A percentile compares a stretch with the other conserved stretches of the same genome.
phyloP scores from a whole-genome alignment of 2,113 vertebrate genomes.

The Zapornia atra region DNA sequence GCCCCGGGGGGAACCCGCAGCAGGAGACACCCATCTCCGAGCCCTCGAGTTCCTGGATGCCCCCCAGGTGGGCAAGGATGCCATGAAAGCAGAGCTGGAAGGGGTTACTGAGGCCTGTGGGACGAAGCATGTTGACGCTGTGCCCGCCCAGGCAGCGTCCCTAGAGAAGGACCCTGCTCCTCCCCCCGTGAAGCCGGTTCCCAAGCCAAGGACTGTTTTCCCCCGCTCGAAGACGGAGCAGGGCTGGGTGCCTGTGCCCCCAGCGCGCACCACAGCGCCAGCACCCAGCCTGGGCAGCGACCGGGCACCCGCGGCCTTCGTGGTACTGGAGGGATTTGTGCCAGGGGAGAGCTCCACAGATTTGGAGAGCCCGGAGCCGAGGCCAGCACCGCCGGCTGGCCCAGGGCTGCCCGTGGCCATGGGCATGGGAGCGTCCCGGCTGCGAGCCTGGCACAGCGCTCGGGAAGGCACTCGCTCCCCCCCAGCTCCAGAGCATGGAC shows the following conservation, averaged over 20 bases:
- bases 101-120: not conserved
- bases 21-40: not conserved
- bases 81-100: not conserved
- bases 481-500: not conserved
- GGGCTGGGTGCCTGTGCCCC: not conserved
- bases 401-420: not conserved
- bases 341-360: slow-evolving; percentile 57
- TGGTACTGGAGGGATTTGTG: slow-evolving; percentile 69
- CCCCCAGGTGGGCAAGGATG: not conserved
- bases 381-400: not conserved
- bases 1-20: not conserved
- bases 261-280: not conserved
- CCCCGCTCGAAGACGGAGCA: slow-evolving; percentile 70
- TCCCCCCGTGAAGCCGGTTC: slow-evolving; percentile 79
- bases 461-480: not conserved
- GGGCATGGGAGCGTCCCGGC: not conserved
- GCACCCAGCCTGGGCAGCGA: slow-evolving; percentile 40
- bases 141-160: not conserved
- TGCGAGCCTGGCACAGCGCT: not conserved
- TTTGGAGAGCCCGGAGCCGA: not conserved
- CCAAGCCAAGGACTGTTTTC: slow-evolving; percentile 93
- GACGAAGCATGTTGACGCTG: fast-evolving
- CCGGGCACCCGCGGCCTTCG: slow-evolving; percentile 40
- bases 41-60: not conserved
- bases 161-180: not conserved